Evolutionary conservation across 2,797 vertebrate species (phyloP).

Genomic region (Neostethus bicornis): DNA sequence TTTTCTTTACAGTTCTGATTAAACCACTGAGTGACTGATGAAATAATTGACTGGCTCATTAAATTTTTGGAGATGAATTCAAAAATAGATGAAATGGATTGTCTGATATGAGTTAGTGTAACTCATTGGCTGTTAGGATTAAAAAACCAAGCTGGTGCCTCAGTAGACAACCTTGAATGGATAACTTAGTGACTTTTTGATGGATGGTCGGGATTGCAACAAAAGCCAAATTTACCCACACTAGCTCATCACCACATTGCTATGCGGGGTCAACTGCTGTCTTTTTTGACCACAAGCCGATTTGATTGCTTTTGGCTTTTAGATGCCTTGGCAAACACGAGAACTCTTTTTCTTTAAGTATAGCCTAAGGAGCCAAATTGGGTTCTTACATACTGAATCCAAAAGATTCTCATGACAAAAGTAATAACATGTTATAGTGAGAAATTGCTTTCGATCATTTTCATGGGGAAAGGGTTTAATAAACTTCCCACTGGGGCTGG

Average conservation of each 20-base stretch:
- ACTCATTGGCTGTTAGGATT: not conserved
- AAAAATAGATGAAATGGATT: slow-evolving; percentile 5
- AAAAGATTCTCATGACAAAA: slow-evolving; percentile 52
- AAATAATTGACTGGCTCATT: slow-evolving; percentile 3
- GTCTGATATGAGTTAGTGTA: slow-evolving; percentile 8
- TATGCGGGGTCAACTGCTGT: slow-evolving; percentile 56
- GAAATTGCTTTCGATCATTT: slow-evolving; percentile 51
- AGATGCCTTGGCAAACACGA: slow-evolving; percentile 37
- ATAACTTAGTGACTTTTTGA: slow-evolving; percentile 32
- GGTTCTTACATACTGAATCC: slow-evolving; percentile 31
- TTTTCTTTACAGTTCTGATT: not conserved
- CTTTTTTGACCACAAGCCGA: slow-evolving; percentile 50
- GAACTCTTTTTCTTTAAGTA: slow-evolving; percentile 56
- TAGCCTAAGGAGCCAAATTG: slow-evolving; percentile 49
- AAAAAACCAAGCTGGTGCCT: slow-evolving; percentile 16
- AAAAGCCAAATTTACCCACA: slow-evolving; percentile 34
- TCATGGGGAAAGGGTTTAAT: slow-evolving; percentile 37
- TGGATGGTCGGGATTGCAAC: slow-evolving; percentile 11
- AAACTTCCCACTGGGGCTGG: slow-evolving; percentile 35
- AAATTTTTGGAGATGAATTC: too few relatives aligned
- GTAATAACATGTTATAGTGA: slow-evolving; percentile 59
- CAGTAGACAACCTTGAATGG: slow-evolving; percentile 21
- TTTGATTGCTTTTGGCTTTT: slow-evolving; percentile 52
- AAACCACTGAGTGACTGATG: slow-evolving; percentile 8
- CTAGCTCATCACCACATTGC: slow-evolving; percentile 43